These are phyloP conservation scores for Drosophila pseudoananassae DNA, from an alignment of 1,140 invertebrate species.

Conservation along the genomic window DNA sequence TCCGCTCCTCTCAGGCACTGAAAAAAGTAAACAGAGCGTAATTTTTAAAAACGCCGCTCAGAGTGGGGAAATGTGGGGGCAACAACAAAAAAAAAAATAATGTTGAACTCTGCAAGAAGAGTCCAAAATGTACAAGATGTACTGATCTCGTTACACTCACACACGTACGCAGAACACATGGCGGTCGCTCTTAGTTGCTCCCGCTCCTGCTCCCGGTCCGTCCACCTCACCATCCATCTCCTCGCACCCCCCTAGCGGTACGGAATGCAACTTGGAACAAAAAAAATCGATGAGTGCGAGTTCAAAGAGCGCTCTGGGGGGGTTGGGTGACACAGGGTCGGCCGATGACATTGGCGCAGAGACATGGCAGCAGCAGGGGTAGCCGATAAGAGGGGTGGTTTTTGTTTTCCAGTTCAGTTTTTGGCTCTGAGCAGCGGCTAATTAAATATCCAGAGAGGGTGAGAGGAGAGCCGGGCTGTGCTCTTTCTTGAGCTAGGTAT, in stretches of 20 bases:
- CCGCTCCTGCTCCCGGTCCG: conserved; percentile 56
- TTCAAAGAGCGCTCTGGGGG: conserved; percentile 47
- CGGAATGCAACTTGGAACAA: conserved; percentile 36
- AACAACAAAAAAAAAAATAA: conserved; percentile 30
- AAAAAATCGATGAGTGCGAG: conserved; percentile 64
- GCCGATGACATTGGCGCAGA: conserved; percentile 47
- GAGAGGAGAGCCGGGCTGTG: conserved; percentile 37
- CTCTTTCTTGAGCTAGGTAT: conserved; percentile 59
- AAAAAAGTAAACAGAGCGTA: conserved; percentile 81
- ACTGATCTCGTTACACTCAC: conserved; percentile 81
- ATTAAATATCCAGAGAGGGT: conserved; percentile 62
- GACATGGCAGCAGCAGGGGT: conserved; percentile 37
- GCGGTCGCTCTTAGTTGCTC: conserved; percentile 74
- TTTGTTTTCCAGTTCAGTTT: conserved; percentile 14
- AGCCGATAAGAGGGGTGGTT: conserved; percentile 18
- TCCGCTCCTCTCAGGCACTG: conserved; percentile 35
- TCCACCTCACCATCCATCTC: conserved; percentile 9
- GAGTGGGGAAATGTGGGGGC: conserved; percentile 72
- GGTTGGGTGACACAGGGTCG: conserved; percentile 1
- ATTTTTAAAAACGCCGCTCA: conserved; percentile 78
- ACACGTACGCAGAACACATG: conserved; percentile 64
- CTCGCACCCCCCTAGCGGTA: conserved; percentile 21
- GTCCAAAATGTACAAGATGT: conserved; percentile 57
- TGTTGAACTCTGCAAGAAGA: conserved; percentile 79
- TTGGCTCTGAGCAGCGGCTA: conserved; percentile 57